Evolutionary conservation across 2,797 vertebrate genomes (phyloP), one percentile per base, ranked within the genome.

Genomic region (Arrhamphus sclerolepis): DNA sequence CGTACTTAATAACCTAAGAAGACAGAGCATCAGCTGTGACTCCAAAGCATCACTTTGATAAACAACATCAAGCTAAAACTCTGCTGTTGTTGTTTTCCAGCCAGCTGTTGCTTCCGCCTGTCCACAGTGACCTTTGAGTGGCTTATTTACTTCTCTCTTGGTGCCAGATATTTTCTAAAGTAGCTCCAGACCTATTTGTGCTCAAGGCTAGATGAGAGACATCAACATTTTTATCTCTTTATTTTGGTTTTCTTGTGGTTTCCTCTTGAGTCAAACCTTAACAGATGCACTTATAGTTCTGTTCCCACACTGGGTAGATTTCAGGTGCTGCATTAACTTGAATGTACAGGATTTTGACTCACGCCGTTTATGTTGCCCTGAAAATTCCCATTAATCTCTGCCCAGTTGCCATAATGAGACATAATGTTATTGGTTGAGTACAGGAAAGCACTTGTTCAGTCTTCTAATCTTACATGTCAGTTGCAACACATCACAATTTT

Each of bases 31-130:
- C 53, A 72, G n/a, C 67, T 69, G 60, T 52, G 62, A 59, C 56
- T 59, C 40, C 19, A 48, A 43, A 54, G 48, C 44, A 44, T 31
- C 22, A 52, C 67, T 72, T 75, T 56, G 11, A 54, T 47, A n/a
- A 60, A 39, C 24, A 53, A 46, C 26, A 24, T 54, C 26, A 19
- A 41, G 34, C 46, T 70, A 13, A 59, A 65, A 58, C 38, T 42
- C 20, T 49, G 42, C 42, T 72, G 26, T 38, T 24, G 38, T 42
- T 11, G 44, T 57, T 18, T 4, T 11, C 13, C 46, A 47, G 8
- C 43, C 46, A 65, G 52, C 46, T 49, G 43, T 58, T 74, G 39
- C 61, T 44, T 6, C 24, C 38, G 20, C 54, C 11, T 46, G 9
- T 28, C 39, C 21, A 46, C 44, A 22, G n/a, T 21, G 13, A 9